phyloP scores from a whole-genome alignment of 2,797 vertebrate genomes.

The Chaunax sp. region DNA sequence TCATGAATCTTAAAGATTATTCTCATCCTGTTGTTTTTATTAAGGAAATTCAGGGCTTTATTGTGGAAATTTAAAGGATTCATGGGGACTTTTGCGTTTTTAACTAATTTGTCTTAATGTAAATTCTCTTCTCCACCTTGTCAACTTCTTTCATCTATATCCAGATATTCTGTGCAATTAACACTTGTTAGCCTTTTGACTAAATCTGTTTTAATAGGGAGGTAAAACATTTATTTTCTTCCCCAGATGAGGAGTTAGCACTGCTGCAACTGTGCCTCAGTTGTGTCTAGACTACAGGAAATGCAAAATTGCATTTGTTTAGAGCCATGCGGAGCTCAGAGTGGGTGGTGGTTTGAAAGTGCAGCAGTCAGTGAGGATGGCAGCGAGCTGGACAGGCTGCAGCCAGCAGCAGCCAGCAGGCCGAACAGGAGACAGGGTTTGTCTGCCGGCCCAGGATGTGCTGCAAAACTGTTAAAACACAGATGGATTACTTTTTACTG shows the following conservation, averaged over 20 bases:
- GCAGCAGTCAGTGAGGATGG: slow-evolving; percentile 55
- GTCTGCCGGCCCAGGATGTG: slow-evolving; percentile 57
- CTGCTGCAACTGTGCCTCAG: slow-evolving; percentile 41
- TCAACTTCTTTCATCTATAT: no score
- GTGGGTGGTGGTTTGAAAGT: slow-evolving; percentile 62
- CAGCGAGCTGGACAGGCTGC: slow-evolving; percentile 36
- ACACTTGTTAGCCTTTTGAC: neutral
- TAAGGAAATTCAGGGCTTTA: no score
- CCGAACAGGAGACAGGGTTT: slow-evolving; percentile 21
- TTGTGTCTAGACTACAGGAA: slow-evolving; percentile 86
- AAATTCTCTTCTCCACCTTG: neutral
- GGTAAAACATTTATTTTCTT: neutral
- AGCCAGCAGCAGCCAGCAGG: no score
- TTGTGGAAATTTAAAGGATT: neutral
- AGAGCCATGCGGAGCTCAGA: slow-evolving; percentile 70
- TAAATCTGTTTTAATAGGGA: neutral
- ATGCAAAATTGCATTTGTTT: slow-evolving; percentile 82
- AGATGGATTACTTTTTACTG: slow-evolving; percentile 54
- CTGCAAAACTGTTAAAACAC: slow-evolving; percentile 64
- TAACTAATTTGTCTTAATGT: neutral
- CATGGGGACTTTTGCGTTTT: fast-evolving
- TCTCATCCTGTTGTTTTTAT: neutral
- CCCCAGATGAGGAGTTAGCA: neutral
- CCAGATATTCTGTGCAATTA: neutral
- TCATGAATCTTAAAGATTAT: no score